Base-by-base conservation (phyloP, 2,113 vertebrate species). In the Muntiacus muntjak region DNA sequence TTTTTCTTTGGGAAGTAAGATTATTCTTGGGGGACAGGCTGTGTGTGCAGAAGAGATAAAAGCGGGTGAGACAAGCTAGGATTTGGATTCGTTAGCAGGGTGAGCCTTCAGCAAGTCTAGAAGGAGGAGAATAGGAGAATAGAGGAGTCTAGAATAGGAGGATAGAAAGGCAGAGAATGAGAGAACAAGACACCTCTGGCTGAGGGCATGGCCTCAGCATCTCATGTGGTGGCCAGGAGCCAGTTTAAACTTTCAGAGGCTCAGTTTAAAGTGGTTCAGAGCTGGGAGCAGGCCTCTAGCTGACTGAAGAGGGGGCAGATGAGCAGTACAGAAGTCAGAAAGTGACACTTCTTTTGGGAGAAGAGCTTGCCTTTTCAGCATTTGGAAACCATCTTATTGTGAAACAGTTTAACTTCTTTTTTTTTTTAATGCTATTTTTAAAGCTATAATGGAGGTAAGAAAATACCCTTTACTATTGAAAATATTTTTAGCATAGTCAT, bases 1-100 rank as follows among this genome's bases (percentile, higher is more conserved):
- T 30, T 94, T 95, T 94, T 79, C 36, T 95, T 92, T 96, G 81
- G 94, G 83, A 90, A 90, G 79, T 94, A 60, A 95, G 64, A 58
- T 58, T 57, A 64, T 94, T 91, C 21, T 47, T 45, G 12, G 52
- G 50, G 45, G 13, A 84, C n/a, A 62, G 57, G 54, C n/a, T 78
- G 7, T 92, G 7, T n/a, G 52, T 84, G 7, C 30, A 55, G 26
- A 11, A 95, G 91, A 86, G 57, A 23, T 76, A 21, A 57, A 92
- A 67, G 54, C 17, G 40, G 43, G 33, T 6, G 33, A 40, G 50
- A 52, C 30, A 50, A 92, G 54, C 45, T 78, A 60, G 19, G 50
- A 23, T 90, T 95, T 92, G 85, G 62, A 50, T 71, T 62, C 8
- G 7, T 43, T 52, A 55, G 92, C 40, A 82, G 84, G 54, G 25